These are phyloP conservation scores for Phrynosoma blainvillii DNA, from an alignment of 2,113 vertebrate species.

Conservation along the genomic window DNA sequence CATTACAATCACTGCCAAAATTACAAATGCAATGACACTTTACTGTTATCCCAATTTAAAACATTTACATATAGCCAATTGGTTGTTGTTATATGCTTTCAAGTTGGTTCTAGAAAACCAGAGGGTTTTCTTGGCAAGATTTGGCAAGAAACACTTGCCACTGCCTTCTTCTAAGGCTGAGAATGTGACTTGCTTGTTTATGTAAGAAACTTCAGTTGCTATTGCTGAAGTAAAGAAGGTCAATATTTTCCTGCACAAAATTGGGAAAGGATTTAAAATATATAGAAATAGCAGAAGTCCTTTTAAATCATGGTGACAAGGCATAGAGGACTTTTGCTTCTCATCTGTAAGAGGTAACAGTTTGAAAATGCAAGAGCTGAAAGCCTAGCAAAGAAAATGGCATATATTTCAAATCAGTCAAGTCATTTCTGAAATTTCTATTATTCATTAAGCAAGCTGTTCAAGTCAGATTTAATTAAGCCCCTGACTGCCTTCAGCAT, in stretches of 20 bases:
- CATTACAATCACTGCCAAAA: neutral
- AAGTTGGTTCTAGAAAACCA: too few species aligned
- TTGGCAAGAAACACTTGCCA: too few species aligned
- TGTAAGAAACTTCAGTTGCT: neutral
- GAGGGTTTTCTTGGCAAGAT: neutral
- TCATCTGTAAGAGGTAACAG: neutral
- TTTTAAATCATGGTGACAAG: neutral
- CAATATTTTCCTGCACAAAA: neutral
- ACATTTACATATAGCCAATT: neutral
- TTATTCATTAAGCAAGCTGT: constrained; percentile 28
- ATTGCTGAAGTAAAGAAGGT: neutral
- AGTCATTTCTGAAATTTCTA: neutral
- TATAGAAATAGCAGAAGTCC: neutral
- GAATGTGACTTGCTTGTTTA: neutral
- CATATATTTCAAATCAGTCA: constrained; percentile 4
- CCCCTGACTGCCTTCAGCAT: neutral
- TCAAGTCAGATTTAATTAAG: constrained; percentile 29
- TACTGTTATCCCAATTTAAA: neutral
- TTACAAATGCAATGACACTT: neutral
- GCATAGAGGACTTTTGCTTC: neutral
- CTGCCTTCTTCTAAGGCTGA: too few species aligned
- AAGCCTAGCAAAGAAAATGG: neutral
- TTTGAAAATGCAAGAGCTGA: neutral
- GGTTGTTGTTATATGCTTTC: too few species aligned
- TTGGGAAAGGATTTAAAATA: neutral